These are phyloP conservation scores for Dryococelus australis DNA, from an alignment of 2,888 invertebrate genomes.

Conservation along the genomic window DNA sequence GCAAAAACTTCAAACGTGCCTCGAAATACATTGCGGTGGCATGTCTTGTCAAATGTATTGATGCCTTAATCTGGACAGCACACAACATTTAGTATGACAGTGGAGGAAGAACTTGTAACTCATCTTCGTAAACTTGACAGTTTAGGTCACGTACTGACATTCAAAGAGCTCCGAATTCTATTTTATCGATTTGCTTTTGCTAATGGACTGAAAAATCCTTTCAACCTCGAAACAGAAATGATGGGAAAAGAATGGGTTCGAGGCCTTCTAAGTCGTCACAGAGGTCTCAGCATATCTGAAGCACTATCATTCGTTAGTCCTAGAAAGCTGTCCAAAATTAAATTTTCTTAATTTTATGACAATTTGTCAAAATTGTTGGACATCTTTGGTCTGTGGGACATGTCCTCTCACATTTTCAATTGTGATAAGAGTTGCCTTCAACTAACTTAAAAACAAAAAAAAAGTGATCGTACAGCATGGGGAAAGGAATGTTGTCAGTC, in stretches of 20 bases:
- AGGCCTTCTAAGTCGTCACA: neutral
- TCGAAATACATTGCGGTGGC: no score
- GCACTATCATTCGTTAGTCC: neutral
- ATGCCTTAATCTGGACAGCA: slow-evolving; percentile 21
- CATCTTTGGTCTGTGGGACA: neutral
- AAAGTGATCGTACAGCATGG: neutral
- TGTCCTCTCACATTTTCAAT: slow-evolving; percentile 11
- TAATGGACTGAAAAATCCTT: neutral
- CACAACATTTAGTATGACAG: neutral
- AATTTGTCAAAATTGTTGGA: neutral
- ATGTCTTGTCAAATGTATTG: neutral
- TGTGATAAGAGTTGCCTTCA: slow-evolving; percentile 11
- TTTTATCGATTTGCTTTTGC: no score
- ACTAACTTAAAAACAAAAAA: neutral
- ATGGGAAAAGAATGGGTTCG: slow-evolving; percentile 10
- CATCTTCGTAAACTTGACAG: no score
- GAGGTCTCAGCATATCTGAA: neutral
- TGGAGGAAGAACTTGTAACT: no score
- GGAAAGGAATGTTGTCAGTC: no score
- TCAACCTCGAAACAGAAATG: neutral
- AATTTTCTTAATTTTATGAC: neutral
- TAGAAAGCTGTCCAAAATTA: neutral
- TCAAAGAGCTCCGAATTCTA: no score
- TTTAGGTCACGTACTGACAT: no score
- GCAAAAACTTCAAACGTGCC: no score